Evolutionary conservation across 2,888 invertebrate genomes (phyloP).

Genomic region (Drosophila conformis): DNA sequence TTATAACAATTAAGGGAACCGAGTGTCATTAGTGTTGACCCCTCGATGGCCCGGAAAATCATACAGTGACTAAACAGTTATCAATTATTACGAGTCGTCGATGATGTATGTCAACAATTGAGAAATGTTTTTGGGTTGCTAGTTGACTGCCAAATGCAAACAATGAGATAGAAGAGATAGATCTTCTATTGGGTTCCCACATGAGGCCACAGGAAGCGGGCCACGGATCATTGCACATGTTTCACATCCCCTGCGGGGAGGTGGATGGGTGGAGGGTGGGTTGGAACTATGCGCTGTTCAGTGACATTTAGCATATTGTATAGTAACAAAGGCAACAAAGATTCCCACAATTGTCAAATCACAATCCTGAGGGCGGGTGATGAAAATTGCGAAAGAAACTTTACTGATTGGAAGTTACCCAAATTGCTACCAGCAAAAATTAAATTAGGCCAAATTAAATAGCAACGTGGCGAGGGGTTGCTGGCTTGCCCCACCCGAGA

Average conservation of each 20-base stretch:
- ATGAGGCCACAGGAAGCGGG: conserved; percentile 42
- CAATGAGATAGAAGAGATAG: conserved; percentile 27
- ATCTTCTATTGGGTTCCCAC: conserved; percentile 61
- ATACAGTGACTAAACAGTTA: conserved; percentile 78
- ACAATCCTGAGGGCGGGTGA: conserved; percentile 34
- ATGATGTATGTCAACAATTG: conserved; percentile 57
- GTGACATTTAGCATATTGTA: conserved; percentile 72
- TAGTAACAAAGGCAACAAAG: conserved; percentile 44
- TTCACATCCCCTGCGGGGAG: conserved; percentile 32
- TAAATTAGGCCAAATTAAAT: conserved; percentile 78
- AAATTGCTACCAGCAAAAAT: conserved; percentile 71
- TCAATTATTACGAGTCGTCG: conserved; percentile 70
- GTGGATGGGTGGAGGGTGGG: conserved; percentile 18
- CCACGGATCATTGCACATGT: conserved; percentile 69
- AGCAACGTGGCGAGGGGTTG: conserved; percentile 35
- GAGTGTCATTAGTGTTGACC: conserved; percentile 51
- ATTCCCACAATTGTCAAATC: conserved; percentile 80
- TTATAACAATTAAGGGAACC: conserved; percentile 61
- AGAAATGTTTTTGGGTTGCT: conserved; percentile 37
- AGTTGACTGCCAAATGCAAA: conserved; percentile 50
- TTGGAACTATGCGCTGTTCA: neutral
- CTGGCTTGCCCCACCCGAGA: neutral
- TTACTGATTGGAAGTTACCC: conserved; percentile 40
- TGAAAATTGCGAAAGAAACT: conserved; percentile 11
- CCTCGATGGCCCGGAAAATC: conserved; percentile 53